These are phyloP conservation scores for Emys orbicularis DNA, from an alignment of 2,797 vertebrate genomes.

Conservation along the genomic window DNA sequence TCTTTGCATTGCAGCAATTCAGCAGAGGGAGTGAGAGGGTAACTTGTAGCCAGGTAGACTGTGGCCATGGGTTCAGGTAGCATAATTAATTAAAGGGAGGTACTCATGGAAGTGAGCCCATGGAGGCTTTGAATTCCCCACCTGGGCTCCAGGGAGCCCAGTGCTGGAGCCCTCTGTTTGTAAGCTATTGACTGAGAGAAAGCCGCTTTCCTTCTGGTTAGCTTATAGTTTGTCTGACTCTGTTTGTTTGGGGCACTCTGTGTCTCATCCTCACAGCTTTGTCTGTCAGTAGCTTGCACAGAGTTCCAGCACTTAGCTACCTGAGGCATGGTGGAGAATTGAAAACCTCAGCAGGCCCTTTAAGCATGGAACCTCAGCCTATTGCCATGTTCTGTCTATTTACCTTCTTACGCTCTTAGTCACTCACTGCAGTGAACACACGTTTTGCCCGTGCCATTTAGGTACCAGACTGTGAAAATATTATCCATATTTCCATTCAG, in stretches of 20 bases:
- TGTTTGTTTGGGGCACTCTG: background rate
- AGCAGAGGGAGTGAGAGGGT: conserved; percentile 18
- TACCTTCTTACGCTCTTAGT: background rate
- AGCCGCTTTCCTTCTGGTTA: background rate
- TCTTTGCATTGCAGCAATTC: background rate
- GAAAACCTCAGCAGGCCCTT: background rate
- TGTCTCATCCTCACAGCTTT: background rate
- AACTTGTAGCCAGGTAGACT: background rate
- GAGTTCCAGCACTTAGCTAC: background rate
- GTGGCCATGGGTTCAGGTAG: background rate
- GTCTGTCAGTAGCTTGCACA: background rate
- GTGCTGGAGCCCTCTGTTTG: background rate
- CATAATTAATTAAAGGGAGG: background rate
- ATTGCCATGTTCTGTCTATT: background rate
- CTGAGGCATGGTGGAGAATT: background rate
- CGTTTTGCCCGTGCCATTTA: background rate
- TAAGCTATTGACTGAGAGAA: background rate
- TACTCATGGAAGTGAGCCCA: background rate
- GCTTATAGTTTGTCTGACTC: background rate
- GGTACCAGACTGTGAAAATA: background rate
- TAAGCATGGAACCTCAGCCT: background rate
- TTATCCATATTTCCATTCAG: background rate
- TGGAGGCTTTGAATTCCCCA: background rate
- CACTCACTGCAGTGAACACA: background rate
- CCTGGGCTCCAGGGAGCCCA: background rate